Evolutionary conservation across 2,113 vertebrate species (phyloP).

Genomic region (Hucho hucho): DNA sequence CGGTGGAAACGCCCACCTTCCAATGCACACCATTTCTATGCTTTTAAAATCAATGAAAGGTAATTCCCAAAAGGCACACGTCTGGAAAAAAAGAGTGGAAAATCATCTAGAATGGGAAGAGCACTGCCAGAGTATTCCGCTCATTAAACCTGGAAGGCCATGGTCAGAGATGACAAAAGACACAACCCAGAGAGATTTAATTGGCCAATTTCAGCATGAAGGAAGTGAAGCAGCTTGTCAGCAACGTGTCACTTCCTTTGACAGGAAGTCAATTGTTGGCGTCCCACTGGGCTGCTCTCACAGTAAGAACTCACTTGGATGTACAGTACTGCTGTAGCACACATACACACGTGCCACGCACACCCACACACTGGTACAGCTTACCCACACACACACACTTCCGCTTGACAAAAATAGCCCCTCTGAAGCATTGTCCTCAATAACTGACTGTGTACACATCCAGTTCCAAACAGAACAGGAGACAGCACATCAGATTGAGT

Average conservation of each 20-base stretch:
- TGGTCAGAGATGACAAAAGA: slow-evolving; percentile 42
- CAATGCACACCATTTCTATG: too few relatives aligned
- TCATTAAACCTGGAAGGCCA: slow-evolving; percentile 56
- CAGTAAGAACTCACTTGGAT: too few relatives aligned
- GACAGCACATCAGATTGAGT: not conserved
- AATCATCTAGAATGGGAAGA: not conserved
- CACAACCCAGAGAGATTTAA: slow-evolving; percentile 34
- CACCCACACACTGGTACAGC: not conserved
- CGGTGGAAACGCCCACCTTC: too few relatives aligned
- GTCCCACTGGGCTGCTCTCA: slow-evolving; percentile 5
- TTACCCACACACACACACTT: not conserved
- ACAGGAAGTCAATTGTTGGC: slow-evolving; percentile 25
- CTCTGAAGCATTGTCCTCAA: not conserved
- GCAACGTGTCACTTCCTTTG: slow-evolving; percentile 51
- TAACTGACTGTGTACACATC: not conserved
- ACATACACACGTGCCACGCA: too few relatives aligned
- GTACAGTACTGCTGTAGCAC: too few relatives aligned
- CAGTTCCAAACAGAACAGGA: not conserved
- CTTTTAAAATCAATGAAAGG: too few relatives aligned
- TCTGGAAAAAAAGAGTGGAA: too few relatives aligned
- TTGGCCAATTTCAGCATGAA: slow-evolving; percentile 25
- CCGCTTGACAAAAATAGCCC: not conserved
- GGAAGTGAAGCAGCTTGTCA: slow-evolving; percentile 33
- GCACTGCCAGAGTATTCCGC: slow-evolving; percentile 46
- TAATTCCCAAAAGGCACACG: too few relatives aligned